Conservation (phyloP, 2,797 vertebrate species). For the Bucorvus abyssinicus region DNA sequence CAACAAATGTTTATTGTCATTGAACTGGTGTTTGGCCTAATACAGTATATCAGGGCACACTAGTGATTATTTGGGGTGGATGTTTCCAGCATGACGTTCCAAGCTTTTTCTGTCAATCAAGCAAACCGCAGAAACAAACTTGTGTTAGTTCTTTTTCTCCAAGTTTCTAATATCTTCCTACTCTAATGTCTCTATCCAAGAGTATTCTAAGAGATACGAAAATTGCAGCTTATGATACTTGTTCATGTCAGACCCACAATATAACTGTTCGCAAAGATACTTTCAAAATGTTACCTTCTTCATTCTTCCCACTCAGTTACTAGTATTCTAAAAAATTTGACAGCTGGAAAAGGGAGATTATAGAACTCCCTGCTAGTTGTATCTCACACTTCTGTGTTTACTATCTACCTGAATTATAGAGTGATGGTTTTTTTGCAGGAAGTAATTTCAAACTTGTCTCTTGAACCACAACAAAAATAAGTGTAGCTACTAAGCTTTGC, state of each 20-base stretch:
- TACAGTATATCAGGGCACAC: neutral
- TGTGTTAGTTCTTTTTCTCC: neutral
- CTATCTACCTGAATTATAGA: neutral
- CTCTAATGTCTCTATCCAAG: neutral
- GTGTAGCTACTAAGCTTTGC: neutral
- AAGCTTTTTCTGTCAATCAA: neutral
- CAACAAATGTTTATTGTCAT: neutral
- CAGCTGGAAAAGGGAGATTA: neutral
- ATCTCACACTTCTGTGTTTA: neutral
- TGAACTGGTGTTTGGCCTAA: neutral
- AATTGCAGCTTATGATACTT: neutral
- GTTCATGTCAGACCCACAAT: neutral
- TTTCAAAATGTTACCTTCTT: neutral
- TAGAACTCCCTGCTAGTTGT: neutral
- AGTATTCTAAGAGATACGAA: neutral
- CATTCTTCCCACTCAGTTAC: neutral
- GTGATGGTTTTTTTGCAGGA: neutral
- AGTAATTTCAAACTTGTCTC: neutral
- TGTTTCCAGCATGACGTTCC: neutral
- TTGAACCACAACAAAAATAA: neutral
- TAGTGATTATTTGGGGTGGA: neutral
- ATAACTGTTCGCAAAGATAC: neutral
- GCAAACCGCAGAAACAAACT: neutral
- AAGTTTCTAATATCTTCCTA: neutral
- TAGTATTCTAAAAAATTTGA: neutral